Conservation (phyloP, 2,113 vertebrate genomes). For the Sinocyclocheilus anophthalmus region DNA sequence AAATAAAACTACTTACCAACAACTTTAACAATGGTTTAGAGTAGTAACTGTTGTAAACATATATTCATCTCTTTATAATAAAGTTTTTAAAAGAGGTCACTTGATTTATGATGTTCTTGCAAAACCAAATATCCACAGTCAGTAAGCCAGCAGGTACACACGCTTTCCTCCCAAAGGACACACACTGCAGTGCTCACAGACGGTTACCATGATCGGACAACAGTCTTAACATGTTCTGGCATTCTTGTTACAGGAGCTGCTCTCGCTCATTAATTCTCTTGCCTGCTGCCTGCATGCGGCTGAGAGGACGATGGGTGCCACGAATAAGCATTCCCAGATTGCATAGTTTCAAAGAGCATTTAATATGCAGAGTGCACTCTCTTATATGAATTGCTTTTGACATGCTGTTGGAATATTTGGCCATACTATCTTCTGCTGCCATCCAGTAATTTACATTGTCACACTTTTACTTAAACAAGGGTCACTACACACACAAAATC, state of each 20-base stretch:
- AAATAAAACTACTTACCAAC: too few species aligned
- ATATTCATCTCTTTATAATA: too few species aligned
- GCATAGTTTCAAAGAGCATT: conserved; percentile 51
- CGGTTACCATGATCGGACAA: conserved; percentile 53
- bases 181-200: conserved; percentile 63
- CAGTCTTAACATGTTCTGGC: conserved; percentile 68
- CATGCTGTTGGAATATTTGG: conserved; percentile 56
- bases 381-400: conserved; percentile 62
- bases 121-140: background rate
- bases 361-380: conserved; percentile 60
- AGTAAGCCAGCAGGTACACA: conserved; percentile 9
- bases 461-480: conserved; percentile 52
- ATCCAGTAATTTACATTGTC: conserved; percentile 49
- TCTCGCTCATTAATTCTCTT: conserved; percentile 67
- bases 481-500: conserved; percentile 23
- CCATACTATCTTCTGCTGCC: conserved; percentile 52
- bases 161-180: conserved; percentile 52
- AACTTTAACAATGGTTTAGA: too few species aligned
- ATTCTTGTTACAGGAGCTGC: conserved; percentile 69
- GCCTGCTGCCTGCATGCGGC: conserved; percentile 41
- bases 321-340: conserved; percentile 51
- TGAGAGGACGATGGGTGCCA: conserved; percentile 42
- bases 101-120: background rate
- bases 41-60: too few species aligned
- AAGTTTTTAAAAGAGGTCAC: background rate